Evolutionary conservation across 2,888 invertebrate species (phyloP).

Genomic region (Mythimna ferrago): DNA sequence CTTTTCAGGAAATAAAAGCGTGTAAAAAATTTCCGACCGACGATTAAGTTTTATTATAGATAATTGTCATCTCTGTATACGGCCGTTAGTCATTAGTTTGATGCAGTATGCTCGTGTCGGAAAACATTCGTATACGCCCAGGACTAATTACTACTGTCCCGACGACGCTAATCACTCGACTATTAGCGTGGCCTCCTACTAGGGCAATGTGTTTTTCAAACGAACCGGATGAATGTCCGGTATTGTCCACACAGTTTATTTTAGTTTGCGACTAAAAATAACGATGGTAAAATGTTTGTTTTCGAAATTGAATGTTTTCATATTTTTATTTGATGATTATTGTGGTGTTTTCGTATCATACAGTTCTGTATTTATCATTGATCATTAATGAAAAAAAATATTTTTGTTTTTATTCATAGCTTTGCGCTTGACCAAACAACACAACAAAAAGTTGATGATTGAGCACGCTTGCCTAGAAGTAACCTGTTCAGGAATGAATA

Average conservation of each 20-base stretch:
- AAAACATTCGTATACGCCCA: conserved; percentile 59
- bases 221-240: conserved; percentile 1
- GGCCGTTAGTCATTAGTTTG: conserved; percentile 39
- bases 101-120: conserved; percentile 37
- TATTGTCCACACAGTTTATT: conserved; percentile 18
- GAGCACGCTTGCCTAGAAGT: too few species aligned
- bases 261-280: background rate
- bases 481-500: too few species aligned
- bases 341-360: background rate
- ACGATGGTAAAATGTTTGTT: conserved; percentile 9
- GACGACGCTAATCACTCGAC: conserved; percentile 56
- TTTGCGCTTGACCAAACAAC: too few species aligned
- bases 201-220: conserved; percentile 36
- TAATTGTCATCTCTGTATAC: conserved; percentile 32
- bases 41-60: conserved; percentile 10
- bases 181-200: conserved; percentile 42
- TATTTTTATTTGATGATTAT: conserved; percentile 3
- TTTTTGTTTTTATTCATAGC: too few species aligned
- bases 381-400: background rate
- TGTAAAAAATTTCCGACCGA: background rate
- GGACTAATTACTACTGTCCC: conserved; percentile 53
- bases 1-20: background rate
- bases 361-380: background rate
- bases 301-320: background rate
- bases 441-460: too few species aligned